Percentiles rank a stretch among this genome's conserved stretches.
These are phyloP conservation scores for Rallus crepitans DNA, from an alignment of 2,797 vertebrate species.

Conservation along the genomic window DNA sequence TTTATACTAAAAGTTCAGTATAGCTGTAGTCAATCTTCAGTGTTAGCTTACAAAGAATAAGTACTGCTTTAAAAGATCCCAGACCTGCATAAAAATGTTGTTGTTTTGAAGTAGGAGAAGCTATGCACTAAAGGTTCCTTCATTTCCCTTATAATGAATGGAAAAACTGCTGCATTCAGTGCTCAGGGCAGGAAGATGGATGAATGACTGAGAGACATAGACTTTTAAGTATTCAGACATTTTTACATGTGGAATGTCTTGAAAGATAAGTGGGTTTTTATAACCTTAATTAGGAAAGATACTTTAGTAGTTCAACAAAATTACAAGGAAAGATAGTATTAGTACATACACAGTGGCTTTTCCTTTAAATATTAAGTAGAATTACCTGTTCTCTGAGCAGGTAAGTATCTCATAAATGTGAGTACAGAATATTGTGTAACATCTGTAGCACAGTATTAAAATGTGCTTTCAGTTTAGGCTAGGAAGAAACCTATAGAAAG, in stretches of 20 bases:
- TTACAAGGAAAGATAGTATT: neutral
- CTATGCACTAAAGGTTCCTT: neutral
- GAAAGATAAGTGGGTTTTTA: neutral
- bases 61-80: neutral
- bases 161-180: neutral
- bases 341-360: neutral
- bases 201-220: neutral
- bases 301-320: neutral
- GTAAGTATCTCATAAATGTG: neutral
- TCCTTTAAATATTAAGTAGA: neutral
- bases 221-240: neutral
- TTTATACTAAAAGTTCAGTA: neutral
- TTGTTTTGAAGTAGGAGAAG: neutral
- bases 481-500: neutral
- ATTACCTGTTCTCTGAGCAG: conserved; percentile 15
- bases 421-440: neutral
- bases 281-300: neutral
- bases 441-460: neutral
- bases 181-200: neutral
- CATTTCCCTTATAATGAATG: neutral
- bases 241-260: neutral
- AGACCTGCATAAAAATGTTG: neutral
- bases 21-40: neutral
- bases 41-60: neutral
- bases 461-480: neutral